A percentile compares a stretch with the other conserved stretches of the same genome.
These are phyloP conservation scores for Drosophila mulleri DNA, from an alignment of 2,888 invertebrate genomes.

Conservation along the genomic window DNA sequence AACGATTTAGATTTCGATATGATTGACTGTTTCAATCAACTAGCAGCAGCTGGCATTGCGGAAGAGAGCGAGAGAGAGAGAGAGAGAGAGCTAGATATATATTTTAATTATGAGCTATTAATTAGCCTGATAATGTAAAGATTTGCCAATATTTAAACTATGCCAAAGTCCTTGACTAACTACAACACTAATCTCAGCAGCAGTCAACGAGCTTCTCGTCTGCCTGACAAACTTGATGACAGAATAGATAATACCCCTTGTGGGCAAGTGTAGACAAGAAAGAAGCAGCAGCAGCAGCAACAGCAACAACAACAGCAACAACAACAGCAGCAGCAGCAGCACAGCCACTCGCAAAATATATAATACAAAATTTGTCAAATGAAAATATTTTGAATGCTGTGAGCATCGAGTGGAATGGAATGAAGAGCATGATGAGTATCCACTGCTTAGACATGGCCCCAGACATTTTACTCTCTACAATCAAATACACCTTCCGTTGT, in stretches of 20 bases:
- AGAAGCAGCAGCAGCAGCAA: background rate
- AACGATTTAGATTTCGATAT: no score
- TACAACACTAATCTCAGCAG: no score
- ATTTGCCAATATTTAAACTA: background rate
- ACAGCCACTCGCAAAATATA: conserved; percentile 18
- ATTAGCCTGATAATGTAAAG: background rate
- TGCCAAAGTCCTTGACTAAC: background rate
- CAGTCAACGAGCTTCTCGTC: no score
- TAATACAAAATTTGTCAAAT: conserved; percentile 72
- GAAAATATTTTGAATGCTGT: conserved; percentile 72
- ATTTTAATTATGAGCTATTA: background rate
- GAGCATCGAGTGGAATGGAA: conserved; percentile 25
- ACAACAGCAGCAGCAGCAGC: no score
- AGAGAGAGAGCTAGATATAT: no score
- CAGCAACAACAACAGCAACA: background rate
- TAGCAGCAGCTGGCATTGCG: no score
- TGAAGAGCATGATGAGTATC: conserved; percentile 26
- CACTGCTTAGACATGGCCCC: conserved; percentile 6
- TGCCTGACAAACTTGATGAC: background rate
- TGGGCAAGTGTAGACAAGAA: background rate
- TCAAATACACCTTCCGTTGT: conserved; percentile 47
- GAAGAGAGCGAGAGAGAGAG: no score
- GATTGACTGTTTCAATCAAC: no score
- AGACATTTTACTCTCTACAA: conserved; percentile 30
- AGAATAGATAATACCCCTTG: background rate